Evolutionary conservation across 1,140 invertebrate species (phyloP).

Genomic region (Pseudoatta argentina): DNA sequence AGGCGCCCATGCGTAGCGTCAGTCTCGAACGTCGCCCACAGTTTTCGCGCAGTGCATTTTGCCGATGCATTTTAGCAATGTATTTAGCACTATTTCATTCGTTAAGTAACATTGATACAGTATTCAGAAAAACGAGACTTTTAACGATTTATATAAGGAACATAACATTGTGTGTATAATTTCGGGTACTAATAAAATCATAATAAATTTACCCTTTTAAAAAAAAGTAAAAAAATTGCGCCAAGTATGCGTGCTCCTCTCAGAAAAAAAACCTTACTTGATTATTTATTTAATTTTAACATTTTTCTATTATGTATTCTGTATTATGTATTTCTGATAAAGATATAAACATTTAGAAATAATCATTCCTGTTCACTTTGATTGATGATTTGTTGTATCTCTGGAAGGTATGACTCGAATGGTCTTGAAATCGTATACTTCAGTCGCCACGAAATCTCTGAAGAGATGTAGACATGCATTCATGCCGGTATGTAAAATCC

Average conservation of each 20-base stretch:
- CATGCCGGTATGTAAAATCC: slow-evolving; percentile 16
- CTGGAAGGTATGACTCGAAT: background rate
- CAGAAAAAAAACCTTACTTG: too few species aligned
- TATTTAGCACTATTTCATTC: background rate
- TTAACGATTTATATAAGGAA: background rate
- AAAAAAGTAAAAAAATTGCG: too few species aligned
- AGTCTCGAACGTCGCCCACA: background rate
- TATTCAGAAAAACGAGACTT: background rate
- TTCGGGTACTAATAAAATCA: too few species aligned
- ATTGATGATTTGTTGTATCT: background rate
- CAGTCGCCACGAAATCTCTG: background rate
- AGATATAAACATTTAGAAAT: background rate
- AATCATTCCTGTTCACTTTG: background rate
- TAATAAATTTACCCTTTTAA: too few species aligned
- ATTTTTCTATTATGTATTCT: background rate
- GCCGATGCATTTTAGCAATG: slow-evolving; percentile 8
- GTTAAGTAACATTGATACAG: background rate
- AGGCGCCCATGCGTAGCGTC: background rate
- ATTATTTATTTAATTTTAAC: too few species aligned
- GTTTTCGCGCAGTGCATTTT: background rate
- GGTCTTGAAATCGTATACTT: slow-evolving; percentile 12
- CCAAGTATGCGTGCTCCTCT: too few species aligned
- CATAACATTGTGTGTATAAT: too few species aligned
- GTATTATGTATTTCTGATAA: background rate
- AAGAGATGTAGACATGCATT: background rate